Evolutionary conservation across 2,797 vertebrate genomes (phyloP), one percentile per base, ranked within the genome.

Genomic region (Gymnothorax javanicus): DNA sequence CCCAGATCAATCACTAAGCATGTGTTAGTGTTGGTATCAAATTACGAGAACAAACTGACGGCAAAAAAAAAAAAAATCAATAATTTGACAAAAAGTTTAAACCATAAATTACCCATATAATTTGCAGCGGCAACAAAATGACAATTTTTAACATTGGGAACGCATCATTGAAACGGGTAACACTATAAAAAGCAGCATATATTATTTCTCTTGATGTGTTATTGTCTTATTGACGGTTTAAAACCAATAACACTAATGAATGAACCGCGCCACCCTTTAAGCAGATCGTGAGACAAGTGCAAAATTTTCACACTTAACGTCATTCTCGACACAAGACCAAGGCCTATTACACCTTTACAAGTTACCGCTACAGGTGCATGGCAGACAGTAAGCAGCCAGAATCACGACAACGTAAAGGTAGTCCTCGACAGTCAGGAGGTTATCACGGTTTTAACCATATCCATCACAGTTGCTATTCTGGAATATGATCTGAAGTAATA

Each of bases 321-420:
- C 87, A 87, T 87, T 50, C 33, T 87, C 84, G 33, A 83, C 83
- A 43, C 59, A 90, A 83, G 83, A 92, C 87, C 75, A 83, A 43
- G 33, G 33, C 33, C 33, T 88, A 85, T 89, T 86, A 86, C 87
- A 93, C 92, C 86, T 90, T 90, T 90, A 92, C 93, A 87, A 87
- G 87, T 90, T 87, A 90, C 91, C 90, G 90, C 84, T 85, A 88
- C 88, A 84, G 69, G 83, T 88, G 84, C 84, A 87, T 20, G 59
- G 73, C 89, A 91, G 90, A 79, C 75, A 79, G 33, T 79, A 79
- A 20, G n/a, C 17, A 23, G 64, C 64, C 6, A 23, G 13, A 6
- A 20, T 13, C 23, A 79, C 23, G 20, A 43, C 75, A 79, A 17
- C 50, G 20, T 54, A 7, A 7, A 79, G 75, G 75, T 43, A 6